Conservation (phyloP, 2,797 vertebrate species). For the Miichthys miiuy region DNA sequence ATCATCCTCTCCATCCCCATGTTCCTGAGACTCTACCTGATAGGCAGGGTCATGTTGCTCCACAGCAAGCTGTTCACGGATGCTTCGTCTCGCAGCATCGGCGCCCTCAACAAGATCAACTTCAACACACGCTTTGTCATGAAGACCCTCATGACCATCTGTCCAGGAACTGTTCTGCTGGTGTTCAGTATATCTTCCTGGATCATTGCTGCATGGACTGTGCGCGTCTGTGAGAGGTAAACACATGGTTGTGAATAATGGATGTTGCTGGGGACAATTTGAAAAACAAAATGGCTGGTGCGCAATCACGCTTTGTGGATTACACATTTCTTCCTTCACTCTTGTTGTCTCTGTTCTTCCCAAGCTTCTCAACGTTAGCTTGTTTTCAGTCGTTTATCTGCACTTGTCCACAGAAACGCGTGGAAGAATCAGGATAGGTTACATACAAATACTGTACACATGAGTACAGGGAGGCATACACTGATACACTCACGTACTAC, state of each 20-base stretch:
- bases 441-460: constrained; percentile 36
- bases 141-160: constrained; percentile 98
- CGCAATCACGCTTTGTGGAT: constrained; percentile 62
- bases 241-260: constrained; percentile 65
- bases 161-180: constrained; percentile 93
- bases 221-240: constrained; percentile 96
- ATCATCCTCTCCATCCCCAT: constrained; percentile 96
- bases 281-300: constrained; percentile 67
- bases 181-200: constrained; percentile 97
- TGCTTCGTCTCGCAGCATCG: constrained; percentile 96
- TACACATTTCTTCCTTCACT: constrained; percentile 61
- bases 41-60: constrained; percentile 94
- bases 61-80: constrained; percentile 97
- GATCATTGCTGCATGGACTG: constrained; percentile 97
- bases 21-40: constrained; percentile 97
- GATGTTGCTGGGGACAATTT: constrained; percentile 47
- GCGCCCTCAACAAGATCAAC: constrained; percentile 96
- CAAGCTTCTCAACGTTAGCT: constrained; percentile 57
- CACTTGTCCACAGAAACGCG: constrained; percentile 52
- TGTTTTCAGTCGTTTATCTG: constrained; percentile 55
- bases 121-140: constrained; percentile 98
- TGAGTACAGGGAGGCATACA: constrained; percentile 40
- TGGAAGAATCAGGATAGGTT: constrained; percentile 42
- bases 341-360: constrained; percentile 55
- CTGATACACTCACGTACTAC: constrained; percentile 23